phyloP scores from a whole-genome alignment of 2,888 invertebrate species.

The Cheilosia vernalis region DNA sequence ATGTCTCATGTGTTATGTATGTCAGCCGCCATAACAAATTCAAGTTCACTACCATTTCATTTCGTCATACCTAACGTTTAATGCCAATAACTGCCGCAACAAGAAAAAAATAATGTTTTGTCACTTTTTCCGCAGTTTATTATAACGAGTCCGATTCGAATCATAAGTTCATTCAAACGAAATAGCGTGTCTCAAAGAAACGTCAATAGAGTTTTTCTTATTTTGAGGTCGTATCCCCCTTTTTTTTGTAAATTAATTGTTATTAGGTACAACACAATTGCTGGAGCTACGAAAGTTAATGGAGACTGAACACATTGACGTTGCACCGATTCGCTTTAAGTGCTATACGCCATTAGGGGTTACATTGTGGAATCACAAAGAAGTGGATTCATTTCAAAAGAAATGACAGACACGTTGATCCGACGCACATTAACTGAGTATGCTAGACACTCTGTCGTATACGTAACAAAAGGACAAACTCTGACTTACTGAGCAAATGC shows the following conservation, averaged over 20 bases:
- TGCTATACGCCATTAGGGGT: conserved; percentile 37
- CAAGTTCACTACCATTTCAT: conserved; percentile 33
- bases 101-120: background rate
- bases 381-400: conserved; percentile 27
- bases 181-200: conserved; percentile 3
- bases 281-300: background rate
- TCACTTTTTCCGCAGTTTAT: background rate
- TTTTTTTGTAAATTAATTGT: background rate
- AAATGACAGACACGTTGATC: conserved; percentile 37
- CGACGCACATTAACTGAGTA: conserved; percentile 1
- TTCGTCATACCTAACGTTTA: conserved; percentile 3
- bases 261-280: conserved; percentile 6
- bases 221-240: conserved; percentile 19
- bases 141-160: background rate
- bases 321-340: conserved; percentile 17
- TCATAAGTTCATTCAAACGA: background rate
- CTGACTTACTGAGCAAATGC: conserved; percentile 3
- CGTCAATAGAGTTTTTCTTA: conserved; percentile 17
- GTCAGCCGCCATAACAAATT: conserved; percentile 12
- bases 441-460: conserved; percentile 42
- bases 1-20: background rate
- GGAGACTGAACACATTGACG: background rate
- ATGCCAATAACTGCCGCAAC: background rate
- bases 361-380: background rate
- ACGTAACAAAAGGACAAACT: conserved; percentile 34